Base-by-base conservation (phyloP, 1,140 invertebrate genomes). In the Acromyrmex echinatior region DNA sequence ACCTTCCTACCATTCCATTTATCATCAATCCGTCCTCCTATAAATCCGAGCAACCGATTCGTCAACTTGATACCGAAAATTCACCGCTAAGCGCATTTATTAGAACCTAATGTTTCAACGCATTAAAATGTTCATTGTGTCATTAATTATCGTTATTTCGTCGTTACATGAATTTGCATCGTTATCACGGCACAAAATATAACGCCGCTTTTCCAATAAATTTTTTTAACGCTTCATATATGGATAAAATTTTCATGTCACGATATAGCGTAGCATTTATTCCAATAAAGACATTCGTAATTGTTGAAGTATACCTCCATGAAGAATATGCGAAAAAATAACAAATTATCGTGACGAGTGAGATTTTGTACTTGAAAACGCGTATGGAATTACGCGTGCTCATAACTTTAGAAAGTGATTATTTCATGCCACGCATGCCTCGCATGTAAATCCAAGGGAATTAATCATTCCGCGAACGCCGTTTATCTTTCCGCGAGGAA, bases 31-130 rank as follows among this genome's bases (percentile, higher is more conserved):
- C 88, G 66, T 70, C 85, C 84, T 85, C 63, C 82, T 86, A 82
- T 71, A 90, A 92, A 92, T 92, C 91, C 91, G 63, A 88, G 87
- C 70, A 88, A 91, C 88, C 87, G 51, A 80, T 63, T 51, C 74
- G 70, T 39, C 63, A 73, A 63, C 74, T 70, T 16, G 45, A 62
- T 85, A 80, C 70, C 78, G 60, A 77, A 77, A 85, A 62, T 85
- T 77, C 35, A 6, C 25, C 62, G 78, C 21, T 89, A 82, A 89
- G 35, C 76, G 39, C 77, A 60, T 90, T 90, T 85, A 12, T 58
- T 58, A 51, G 35, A 77, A 73, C 16, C 25, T 65, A 63, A 60
- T 31, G 73, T 86, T 87, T 82, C 88, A 31, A 68, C 31, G 58
- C 62, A 1, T 58, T 31, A 14, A 16, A 35, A 49, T 21, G 49